Conservation (phyloP, 2,797 vertebrate species). For the Xyrichtys novacula region DNA sequence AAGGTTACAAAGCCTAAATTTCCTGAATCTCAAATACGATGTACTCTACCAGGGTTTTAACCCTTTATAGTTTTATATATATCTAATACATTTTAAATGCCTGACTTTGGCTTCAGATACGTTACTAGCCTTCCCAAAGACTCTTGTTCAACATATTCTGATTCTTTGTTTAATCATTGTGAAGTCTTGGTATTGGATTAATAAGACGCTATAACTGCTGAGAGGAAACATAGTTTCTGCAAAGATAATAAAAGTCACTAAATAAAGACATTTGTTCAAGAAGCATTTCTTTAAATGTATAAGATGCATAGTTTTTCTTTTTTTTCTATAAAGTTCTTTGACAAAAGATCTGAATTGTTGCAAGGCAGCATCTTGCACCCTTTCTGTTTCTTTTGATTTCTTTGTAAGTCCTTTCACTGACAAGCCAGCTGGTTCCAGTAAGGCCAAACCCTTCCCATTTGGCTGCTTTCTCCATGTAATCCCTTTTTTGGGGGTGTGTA, state of each 20-base stretch:
- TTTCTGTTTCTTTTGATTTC: constrained; percentile 75
- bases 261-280: constrained; percentile 26
- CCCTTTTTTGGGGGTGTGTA: constrained; percentile 72
- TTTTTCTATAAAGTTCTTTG: constrained; percentile 6
- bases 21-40: no score
- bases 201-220: constrained; percentile 26
- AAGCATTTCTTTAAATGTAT: constrained; percentile 2
- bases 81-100: no score
- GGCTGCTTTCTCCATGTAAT: constrained; percentile 77
- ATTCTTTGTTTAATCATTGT: constrained; percentile 9
- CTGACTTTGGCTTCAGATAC: constrained; percentile 24
- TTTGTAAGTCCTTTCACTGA: constrained; percentile 70
- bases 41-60: no score
- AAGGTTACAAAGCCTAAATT: neutral
- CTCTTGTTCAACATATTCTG: no score
- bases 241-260: constrained; percentile 66
- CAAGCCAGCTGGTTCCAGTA: constrained; percentile 82
- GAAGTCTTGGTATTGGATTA: neutral
- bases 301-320: constrained; percentile 9
- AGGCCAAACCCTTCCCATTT: constrained; percentile 78
- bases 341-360: constrained; percentile 52
- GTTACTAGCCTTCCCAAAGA: constrained; percentile 25
- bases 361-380: constrained; percentile 58
- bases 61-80: no score
- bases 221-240: constrained; percentile 34